Conservation (phyloP, 2,113 vertebrate genomes). For the Echinops telfairi region DNA sequence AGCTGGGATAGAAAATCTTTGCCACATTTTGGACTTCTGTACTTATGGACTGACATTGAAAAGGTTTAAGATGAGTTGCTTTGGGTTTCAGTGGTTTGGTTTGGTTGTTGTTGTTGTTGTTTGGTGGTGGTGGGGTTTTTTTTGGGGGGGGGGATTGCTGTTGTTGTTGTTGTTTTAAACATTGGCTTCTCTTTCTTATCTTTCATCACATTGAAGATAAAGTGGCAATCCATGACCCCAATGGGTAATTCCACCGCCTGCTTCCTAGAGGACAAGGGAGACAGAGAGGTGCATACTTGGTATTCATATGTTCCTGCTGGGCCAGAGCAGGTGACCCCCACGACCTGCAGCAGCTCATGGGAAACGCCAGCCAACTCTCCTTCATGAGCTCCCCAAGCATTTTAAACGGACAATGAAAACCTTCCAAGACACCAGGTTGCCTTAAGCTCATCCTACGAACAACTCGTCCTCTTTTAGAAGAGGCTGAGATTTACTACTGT, state of each 20-base stretch:
- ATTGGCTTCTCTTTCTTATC: conserved; percentile 75
- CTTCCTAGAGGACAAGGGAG: conserved; percentile 62
- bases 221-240: conserved; percentile 73
- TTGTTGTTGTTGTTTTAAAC: background rate
- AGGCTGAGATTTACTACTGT: conserved; percentile 53
- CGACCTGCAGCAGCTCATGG: conserved; percentile 71
- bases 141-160: no score
- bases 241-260: conserved; percentile 60
- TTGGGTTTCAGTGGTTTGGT: background rate
- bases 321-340: conserved; percentile 46
- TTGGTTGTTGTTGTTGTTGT: no score
- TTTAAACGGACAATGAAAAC: conserved; percentile 77
- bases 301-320: conserved; percentile 53
- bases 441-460: conserved; percentile 72
- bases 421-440: conserved; percentile 76
- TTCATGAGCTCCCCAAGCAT: conserved; percentile 44
- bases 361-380: conserved; percentile 54
- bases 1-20: conserved; percentile 71
- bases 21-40: conserved; percentile 32
- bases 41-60: conserved; percentile 74
- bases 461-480: conserved; percentile 62
- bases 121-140: no score
- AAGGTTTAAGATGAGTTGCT: conserved; percentile 73
- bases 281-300: conserved; percentile 46
- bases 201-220: conserved; percentile 77